Evolutionary conservation across 92 coral and sea anemone species (phyloP).

Genomic region (Phymanthus crucifer): DNA sequence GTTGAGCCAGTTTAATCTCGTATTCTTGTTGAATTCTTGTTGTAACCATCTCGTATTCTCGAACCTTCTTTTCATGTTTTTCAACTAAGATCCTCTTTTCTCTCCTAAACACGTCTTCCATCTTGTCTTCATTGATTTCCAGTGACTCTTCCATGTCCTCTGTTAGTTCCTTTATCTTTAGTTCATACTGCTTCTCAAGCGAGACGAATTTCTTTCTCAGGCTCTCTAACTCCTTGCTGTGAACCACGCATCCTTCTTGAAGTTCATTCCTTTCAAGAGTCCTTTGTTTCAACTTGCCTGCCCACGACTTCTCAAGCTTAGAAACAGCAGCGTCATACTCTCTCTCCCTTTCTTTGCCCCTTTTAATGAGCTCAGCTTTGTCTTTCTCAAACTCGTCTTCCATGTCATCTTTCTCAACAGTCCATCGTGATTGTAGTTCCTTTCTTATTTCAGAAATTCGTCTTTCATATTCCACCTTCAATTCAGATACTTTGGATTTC

Average conservation of each 20-base stretch:
- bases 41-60: constrained; percentile 42
- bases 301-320: constrained; percentile 40
- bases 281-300: constrained; percentile 46
- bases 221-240: constrained; percentile 31
- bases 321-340: constrained; percentile 47
- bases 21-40: constrained; percentile 34
- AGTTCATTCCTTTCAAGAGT: constrained; percentile 40
- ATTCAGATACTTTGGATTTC: constrained; percentile 33
- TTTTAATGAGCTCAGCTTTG: constrained; percentile 43
- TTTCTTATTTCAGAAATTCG: constrained; percentile 44
- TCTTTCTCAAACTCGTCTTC: constrained; percentile 50
- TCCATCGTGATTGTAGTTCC: constrained; percentile 35
- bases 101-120: constrained; percentile 43
- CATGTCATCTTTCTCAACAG: constrained; percentile 46
- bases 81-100: constrained; percentile 38
- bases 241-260: constrained; percentile 34
- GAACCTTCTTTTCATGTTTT: constrained; percentile 36
- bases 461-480: constrained; percentile 47
- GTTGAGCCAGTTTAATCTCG: constrained; percentile 40
- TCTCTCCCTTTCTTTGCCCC: constrained; percentile 25
- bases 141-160: constrained; percentile 55
- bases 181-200: constrained; percentile 51
- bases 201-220: constrained; percentile 38
- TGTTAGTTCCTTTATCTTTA: constrained; percentile 44
- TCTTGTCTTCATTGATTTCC: constrained; percentile 51